Conservation (phyloP, 2,888 invertebrate species). For the Allophyes oxyacanthae region DNA sequence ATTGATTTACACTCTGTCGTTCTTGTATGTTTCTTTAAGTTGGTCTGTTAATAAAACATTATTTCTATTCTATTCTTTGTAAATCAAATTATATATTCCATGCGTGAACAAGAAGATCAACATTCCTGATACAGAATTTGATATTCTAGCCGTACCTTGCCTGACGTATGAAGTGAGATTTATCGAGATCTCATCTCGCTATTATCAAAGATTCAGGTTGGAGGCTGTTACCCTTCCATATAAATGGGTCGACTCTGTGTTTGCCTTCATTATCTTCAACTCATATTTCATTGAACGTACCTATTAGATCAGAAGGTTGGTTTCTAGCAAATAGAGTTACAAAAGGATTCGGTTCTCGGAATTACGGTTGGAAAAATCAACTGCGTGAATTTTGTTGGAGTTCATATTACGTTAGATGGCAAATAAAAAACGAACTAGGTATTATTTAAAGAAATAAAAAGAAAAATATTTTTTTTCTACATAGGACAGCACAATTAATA, state of each 20-base stretch:
- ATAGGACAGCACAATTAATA: too few species aligned
- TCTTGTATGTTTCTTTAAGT: too few species aligned
- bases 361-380: background rate
- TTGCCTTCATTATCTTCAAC: slow-evolving; percentile 36
- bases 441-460: too few species aligned
- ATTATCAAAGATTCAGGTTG: slow-evolving; percentile 47
- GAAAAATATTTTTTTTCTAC: too few species aligned
- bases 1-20: too few species aligned
- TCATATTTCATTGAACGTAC: slow-evolving; percentile 39
- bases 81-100: slow-evolving; percentile 34
- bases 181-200: slow-evolving; percentile 48
- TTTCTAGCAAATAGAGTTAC: slow-evolving; percentile 8
- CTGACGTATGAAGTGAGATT: slow-evolving; percentile 48
- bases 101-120: slow-evolving; percentile 31
- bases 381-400: background rate
- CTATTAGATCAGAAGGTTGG: slow-evolving; percentile 15
- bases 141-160: slow-evolving; percentile 39
- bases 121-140: slow-evolving; percentile 33
- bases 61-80: slow-evolving; percentile 16
- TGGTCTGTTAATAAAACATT: too few species aligned
- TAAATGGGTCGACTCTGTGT: slow-evolving; percentile 35
- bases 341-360: too few species aligned
- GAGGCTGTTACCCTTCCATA: slow-evolving; percentile 25
- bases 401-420: background rate
- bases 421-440: too few species aligned